Conservation (phyloP, 2,113 vertebrate genomes). For the Zapornia atra region DNA sequence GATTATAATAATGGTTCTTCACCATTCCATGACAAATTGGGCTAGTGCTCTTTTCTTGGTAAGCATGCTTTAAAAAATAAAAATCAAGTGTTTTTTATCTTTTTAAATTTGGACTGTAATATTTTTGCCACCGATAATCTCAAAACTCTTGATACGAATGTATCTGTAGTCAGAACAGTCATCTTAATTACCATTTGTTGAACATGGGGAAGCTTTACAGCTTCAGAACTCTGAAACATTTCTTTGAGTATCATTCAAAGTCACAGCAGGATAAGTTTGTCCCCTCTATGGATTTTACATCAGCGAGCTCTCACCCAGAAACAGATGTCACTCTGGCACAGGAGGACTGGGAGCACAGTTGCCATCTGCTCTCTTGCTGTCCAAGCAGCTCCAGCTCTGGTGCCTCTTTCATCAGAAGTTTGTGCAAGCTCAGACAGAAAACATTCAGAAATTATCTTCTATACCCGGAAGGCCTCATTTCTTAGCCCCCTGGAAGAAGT, state of each 20-base stretch:
- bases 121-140: background rate
- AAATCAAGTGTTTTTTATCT: background rate
- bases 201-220: background rate
- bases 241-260: background rate
- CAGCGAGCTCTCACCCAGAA: constrained; percentile 7
- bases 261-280: background rate
- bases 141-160: background rate
- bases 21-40: background rate
- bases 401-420: background rate
- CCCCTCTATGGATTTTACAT: background rate
- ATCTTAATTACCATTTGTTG: background rate
- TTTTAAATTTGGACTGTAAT: background rate
- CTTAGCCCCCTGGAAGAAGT: background rate
- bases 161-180: background rate
- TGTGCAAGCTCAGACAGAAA: background rate
- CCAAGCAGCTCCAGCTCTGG: constrained; percentile 3
- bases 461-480: background rate
- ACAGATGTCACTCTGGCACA: background rate
- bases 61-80: no score
- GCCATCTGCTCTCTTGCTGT: constrained; percentile 22
- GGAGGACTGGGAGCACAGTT: background rate
- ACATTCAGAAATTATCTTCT: background rate
- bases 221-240: background rate
- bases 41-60: background rate
- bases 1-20: fast-evolving